Conservation (phyloP, 2,113 vertebrate genomes). For the Acanthisitta chloris region DNA sequence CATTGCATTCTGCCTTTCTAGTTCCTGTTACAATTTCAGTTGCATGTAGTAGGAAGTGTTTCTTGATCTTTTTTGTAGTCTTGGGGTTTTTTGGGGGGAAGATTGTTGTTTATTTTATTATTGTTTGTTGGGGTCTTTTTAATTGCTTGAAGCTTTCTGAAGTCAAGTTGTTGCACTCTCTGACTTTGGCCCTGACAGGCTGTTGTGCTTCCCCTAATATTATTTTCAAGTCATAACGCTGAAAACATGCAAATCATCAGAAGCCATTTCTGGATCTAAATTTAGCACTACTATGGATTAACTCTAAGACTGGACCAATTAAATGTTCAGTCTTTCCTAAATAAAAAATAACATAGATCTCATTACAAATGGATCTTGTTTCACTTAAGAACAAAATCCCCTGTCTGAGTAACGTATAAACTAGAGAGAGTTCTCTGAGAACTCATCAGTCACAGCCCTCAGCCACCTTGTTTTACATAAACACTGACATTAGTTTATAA, state of each 20-base stretch:
- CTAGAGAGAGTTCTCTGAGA: neutral
- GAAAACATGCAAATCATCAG: neutral
- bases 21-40: neutral
- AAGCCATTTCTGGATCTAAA: neutral
- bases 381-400: neutral
- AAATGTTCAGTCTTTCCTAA: neutral
- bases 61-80: neutral
- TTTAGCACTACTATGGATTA: neutral
- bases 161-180: neutral
- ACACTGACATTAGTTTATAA: neutral
- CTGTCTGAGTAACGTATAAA: neutral
- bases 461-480: slow-evolving; percentile 22
- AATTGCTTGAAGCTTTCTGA: neutral
- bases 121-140: neutral
- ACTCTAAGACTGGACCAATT: neutral
- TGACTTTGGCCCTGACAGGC: neutral
- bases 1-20: neutral
- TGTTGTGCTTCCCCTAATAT: neutral
- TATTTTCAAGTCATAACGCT: neutral
- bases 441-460: neutral
- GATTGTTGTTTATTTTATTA: neutral
- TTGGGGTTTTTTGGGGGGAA: fast-evolving
- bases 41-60: neutral
- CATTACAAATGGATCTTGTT: neutral
- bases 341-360: neutral